Percentiles rank a stretch among this genome's conserved stretches.
Conservation (phyloP, 2,888 invertebrate species). For the Phorcus lineatus region DNA sequence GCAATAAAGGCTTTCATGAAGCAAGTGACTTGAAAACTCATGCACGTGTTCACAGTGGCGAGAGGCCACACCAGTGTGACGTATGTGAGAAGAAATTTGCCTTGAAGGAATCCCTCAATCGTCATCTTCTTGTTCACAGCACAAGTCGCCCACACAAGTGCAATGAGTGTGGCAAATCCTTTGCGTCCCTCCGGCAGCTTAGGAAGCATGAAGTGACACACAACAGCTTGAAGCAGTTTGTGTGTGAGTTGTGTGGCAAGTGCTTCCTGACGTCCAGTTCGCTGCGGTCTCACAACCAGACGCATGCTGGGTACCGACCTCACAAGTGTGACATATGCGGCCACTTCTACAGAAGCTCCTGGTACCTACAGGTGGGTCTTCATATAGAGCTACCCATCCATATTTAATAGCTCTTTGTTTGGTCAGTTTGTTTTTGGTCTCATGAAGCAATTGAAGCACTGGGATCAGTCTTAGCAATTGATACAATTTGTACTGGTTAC, state of each 20-base stretch:
- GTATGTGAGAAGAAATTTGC: background rate
- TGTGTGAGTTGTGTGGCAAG: constrained; percentile 35
- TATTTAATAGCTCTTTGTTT: too few relatives aligned
- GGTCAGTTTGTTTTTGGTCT: too few relatives aligned
- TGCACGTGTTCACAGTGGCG: background rate
- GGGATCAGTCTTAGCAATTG: too few relatives aligned
- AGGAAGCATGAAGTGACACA: constrained; percentile 28
- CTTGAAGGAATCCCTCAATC: background rate
- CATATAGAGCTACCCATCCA: too few relatives aligned
- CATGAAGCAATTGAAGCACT: too few relatives aligned
- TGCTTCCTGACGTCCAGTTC: constrained; percentile 12
- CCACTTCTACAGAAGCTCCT: constrained; percentile 18
- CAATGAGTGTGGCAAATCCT: background rate
- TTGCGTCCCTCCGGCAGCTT: background rate
- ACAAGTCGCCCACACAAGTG: background rate
- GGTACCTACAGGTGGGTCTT: background rate
- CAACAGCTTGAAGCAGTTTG: constrained; percentile 4
- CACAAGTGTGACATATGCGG: constrained; percentile 31
- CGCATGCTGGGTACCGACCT: constrained; percentile 15
- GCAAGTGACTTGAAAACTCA: background rate
- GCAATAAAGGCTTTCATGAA: background rate
- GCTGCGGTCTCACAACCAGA: constrained; percentile 16
- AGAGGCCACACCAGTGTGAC: background rate
- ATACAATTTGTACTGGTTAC: too few relatives aligned
- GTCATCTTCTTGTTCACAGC: background rate